Percentiles rank a stretch among this genome's conserved stretches.
Evolutionary conservation across 1,140 invertebrate species (phyloP).

Genomic region (Euura lappo): DNA sequence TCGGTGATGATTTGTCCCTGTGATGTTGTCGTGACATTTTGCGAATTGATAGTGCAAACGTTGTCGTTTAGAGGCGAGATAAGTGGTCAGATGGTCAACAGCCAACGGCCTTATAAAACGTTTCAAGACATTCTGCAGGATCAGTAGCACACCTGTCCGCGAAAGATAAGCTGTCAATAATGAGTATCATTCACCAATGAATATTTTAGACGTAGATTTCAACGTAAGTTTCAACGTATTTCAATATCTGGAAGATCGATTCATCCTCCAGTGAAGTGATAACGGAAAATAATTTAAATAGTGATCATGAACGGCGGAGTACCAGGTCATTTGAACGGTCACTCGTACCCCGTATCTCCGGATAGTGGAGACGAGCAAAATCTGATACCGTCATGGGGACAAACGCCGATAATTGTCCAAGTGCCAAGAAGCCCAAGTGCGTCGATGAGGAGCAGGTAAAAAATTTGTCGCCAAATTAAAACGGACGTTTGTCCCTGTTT

Average conservation of each 20-base stretch:
- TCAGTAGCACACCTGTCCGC: neutral
- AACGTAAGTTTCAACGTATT: too few relatives aligned
- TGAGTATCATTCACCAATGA: too few relatives aligned
- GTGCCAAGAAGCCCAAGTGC: slow-evolving; percentile 34
- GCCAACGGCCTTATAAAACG: neutral
- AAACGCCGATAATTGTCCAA: slow-evolving; percentile 34
- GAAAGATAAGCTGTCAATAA: neutral
- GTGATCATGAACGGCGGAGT: slow-evolving; percentile 34
- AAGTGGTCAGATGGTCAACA: slow-evolving; percentile 38
- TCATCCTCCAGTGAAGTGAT: too few relatives aligned
- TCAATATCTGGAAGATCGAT: too few relatives aligned
- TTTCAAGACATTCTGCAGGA: neutral
- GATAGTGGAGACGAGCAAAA: slow-evolving; percentile 42
- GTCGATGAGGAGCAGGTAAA: slow-evolving; percentile 47
- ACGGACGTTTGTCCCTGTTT: neutral
- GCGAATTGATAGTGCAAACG: slow-evolving; percentile 44
- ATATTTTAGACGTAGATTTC: too few relatives aligned
- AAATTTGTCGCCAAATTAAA: too few relatives aligned
- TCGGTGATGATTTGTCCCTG: too few relatives aligned
- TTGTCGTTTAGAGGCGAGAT: slow-evolving; percentile 39
- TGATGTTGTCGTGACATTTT: slow-evolving; percentile 14
- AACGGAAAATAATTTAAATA: neutral
- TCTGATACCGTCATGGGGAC: slow-evolving; percentile 30
- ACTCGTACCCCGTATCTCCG: slow-evolving; percentile 20
- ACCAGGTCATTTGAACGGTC: slow-evolving; percentile 19